Evolutionary conservation across 2,888 invertebrate species (phyloP).

Genomic region (Amphimallon solstitiale): DNA sequence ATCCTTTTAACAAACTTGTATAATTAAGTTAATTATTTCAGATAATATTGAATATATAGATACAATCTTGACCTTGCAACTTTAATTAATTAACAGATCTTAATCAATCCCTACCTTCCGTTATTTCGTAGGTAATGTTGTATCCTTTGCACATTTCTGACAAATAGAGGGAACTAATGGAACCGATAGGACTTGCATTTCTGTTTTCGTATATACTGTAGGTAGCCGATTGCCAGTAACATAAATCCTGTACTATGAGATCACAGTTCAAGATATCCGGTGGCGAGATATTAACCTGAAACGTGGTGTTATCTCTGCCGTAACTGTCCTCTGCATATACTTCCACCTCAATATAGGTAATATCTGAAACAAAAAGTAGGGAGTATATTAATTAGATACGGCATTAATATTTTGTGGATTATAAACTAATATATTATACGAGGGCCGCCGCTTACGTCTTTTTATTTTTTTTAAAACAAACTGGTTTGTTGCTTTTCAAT

Average conservation of each 20-base stretch:
- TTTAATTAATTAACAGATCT: background rate
- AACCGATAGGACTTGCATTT: slow-evolving; percentile 51
- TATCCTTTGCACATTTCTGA: slow-evolving; percentile 65
- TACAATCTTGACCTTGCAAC: too few species aligned
- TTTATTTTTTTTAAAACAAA: too few species aligned
- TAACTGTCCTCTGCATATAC: slow-evolving; percentile 51
- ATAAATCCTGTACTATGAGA: slow-evolving; percentile 55
- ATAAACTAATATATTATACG: too few species aligned
- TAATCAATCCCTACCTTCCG: slow-evolving; percentile 59
- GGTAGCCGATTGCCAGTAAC: slow-evolving; percentile 57
- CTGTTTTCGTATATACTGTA: slow-evolving; percentile 55
- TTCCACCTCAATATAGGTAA: slow-evolving; percentile 45
- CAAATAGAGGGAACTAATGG: slow-evolving; percentile 54
- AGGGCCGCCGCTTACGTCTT: too few species aligned
- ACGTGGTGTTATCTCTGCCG: slow-evolving; percentile 46
- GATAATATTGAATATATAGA: too few species aligned
- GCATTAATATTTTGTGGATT: too few species aligned
- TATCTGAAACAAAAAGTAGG: slow-evolving; percentile 40
- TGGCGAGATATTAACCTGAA: slow-evolving; percentile 50
- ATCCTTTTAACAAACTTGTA: too few species aligned
- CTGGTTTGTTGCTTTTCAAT: too few species aligned
- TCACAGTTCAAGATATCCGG: slow-evolving; percentile 53
- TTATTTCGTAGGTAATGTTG: slow-evolving; percentile 64
- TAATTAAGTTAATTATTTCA: too few species aligned
- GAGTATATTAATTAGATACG: background rate